phyloP scores from a whole-genome alignment of 2,113 vertebrate species.

The Sarotherodon lohbergeri region DNA sequence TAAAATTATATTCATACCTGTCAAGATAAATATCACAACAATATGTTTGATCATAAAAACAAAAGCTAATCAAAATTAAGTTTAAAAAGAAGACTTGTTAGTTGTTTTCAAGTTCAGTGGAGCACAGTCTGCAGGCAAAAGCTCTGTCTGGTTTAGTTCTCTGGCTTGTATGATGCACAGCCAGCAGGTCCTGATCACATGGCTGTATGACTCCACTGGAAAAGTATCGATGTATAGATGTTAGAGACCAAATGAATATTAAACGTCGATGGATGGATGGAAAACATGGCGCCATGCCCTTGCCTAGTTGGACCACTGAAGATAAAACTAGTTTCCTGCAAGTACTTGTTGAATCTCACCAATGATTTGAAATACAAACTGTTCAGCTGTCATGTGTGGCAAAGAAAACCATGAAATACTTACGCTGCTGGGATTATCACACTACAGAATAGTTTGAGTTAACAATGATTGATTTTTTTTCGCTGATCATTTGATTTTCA shows the following conservation, averaged over 20 bases:
- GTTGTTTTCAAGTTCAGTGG: background rate
- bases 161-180: background rate
- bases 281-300: background rate
- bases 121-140: background rate
- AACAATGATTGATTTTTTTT: background rate
- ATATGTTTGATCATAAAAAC: background rate
- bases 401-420: background rate
- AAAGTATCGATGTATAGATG: background rate
- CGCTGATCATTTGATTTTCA: background rate
- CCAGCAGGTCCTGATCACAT: background rate
- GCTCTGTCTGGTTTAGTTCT: background rate
- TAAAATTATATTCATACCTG: background rate
- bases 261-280: background rate
- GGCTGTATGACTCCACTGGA: background rate
- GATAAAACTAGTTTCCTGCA: background rate
- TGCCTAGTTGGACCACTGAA: background rate
- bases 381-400: background rate
- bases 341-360: background rate
- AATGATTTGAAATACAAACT: background rate
- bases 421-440: background rate
- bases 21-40: background rate
- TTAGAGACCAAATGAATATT: background rate
- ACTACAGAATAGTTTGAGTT: background rate
- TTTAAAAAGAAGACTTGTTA: background rate
- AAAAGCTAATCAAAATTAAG: background rate